Base-by-base conservation (phyloP, 2,888 invertebrate species). In the Nephrotoma guestfalica region DNA sequence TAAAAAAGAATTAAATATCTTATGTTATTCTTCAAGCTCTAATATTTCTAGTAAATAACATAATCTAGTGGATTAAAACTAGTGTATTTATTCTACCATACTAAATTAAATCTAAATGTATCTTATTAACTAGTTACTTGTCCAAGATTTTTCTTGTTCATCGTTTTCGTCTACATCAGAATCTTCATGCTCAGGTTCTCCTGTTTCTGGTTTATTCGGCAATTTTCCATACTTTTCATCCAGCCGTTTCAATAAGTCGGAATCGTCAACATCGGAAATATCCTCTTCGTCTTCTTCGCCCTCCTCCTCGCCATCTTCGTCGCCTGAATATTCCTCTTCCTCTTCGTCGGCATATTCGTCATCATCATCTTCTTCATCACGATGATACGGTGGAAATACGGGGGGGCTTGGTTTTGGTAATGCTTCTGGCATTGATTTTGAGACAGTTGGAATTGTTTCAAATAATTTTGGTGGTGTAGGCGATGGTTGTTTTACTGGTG, bases 151-250 rank as follows among this genome's bases (percentile, higher is more conserved):
- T 88, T 91, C 91, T 85, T 88, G 88, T 30, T 87, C 86, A 88
- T 91, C 89, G 9, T 90, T 89, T 89, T 92, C 90, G 88, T 92
- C 90, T 88, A 43, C 86, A 7, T 41, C 87, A 40, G 30, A 87
- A 88, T 71, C 71, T 1, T 11, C 71, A 71, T 71, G 71, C 87
- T 91, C 90, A 87, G 90, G 91, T 87, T 94, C 94, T 90, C 40
- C 91, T 11, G 42, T 88, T 90, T 91, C 88, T 90, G 90, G 88
- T 87, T 90, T 89, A 88, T 93, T 93, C 11, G 94, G 94, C 86
- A 95, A 90, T 88, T 94, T 94, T 86, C 95, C 95, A 90, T 96
- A 96, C 92, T 95, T 95, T 41, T 94, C 94, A 90, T 95, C 95
- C 87, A 96, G 91, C 88, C 95, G 93, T 89, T 92, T 94, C 89